Evolutionary conservation across 2,797 vertebrate species (phyloP).

Genomic region (Linurgus olivaceus): DNA sequence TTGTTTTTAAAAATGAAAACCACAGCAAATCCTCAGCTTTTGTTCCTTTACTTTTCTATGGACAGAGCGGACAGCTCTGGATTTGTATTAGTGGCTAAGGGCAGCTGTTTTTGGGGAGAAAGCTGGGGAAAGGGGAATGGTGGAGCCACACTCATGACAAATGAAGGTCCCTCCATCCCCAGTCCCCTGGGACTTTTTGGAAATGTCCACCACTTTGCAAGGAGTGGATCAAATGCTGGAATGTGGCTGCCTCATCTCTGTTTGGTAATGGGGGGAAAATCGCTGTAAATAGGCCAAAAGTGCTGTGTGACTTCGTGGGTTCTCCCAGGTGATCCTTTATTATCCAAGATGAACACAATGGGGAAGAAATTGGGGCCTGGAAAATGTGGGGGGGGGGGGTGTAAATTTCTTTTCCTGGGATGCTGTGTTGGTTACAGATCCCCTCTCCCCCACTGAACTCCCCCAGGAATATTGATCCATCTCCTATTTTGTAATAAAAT

Average conservation of each 20-base stretch:
- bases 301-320: not conserved
- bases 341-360: not conserved
- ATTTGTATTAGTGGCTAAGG: not conserved
- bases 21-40: not conserved
- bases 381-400: not conserved
- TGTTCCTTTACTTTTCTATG: not conserved
- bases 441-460: not conserved
- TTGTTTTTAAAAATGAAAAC: not conserved
- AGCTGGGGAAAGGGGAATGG: not conserved
- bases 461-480: not conserved
- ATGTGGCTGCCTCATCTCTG: not conserved
- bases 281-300: conserved; percentile 29
- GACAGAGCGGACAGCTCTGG: not conserved
- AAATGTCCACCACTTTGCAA: not conserved
- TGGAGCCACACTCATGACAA: not conserved
- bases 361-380: not conserved
- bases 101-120: not conserved
- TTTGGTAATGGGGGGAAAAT: not conserved
- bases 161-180: not conserved
- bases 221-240: not conserved
- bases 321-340: not conserved
- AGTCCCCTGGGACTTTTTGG: not conserved
- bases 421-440: conserved; percentile 12
- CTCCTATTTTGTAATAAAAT: conserved; percentile 64
- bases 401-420: conserved; percentile 1